Conservation (phyloP, 1,140 invertebrate genomes). For the Ericerus pela region DNA sequence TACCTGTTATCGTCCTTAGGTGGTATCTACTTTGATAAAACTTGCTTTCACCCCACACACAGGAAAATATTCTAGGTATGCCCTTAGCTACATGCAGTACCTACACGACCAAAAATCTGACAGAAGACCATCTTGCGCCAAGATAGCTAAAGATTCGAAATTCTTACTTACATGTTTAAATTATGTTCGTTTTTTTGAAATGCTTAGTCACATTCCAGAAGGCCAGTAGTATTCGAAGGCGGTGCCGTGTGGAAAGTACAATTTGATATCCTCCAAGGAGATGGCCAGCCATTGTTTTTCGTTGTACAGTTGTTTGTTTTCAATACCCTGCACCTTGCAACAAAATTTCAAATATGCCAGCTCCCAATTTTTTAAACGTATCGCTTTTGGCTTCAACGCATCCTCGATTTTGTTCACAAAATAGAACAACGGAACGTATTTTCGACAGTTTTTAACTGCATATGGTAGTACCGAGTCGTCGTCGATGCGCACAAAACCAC, state of each 20-base stretch:
- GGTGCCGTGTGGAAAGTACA: constrained; percentile 74
- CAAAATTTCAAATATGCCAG: constrained; percentile 82
- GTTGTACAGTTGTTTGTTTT: too few species aligned
- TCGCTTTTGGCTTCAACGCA: constrained; percentile 64
- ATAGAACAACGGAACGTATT: constrained; percentile 82
- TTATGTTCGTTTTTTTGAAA: too few species aligned
- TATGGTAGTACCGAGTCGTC: constrained; percentile 87
- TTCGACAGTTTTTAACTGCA: constrained; percentile 61
- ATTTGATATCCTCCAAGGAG: constrained; percentile 73
- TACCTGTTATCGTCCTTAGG: too few species aligned
- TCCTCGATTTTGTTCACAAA: constrained; percentile 83
- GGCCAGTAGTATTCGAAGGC: constrained; percentile 85
- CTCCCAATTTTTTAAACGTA: constrained; percentile 74
- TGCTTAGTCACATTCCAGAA: constrained; percentile 64
- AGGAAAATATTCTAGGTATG: too few species aligned
- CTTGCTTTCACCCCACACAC: too few species aligned
- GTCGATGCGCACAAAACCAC: constrained; percentile 85
- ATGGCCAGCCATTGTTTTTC: too few species aligned
- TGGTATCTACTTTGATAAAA: too few species aligned
- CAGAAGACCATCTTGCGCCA: too few species aligned
- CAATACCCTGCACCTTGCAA: constrained; percentile 80
- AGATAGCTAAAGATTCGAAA: too few species aligned
- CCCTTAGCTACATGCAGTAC: too few species aligned
- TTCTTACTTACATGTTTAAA: too few species aligned
- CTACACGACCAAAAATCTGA: too few species aligned